These are phyloP conservation scores for Sigmodon hispidus DNA, from an alignment of 2,113 vertebrate genomes.

Conservation along the genomic window DNA sequence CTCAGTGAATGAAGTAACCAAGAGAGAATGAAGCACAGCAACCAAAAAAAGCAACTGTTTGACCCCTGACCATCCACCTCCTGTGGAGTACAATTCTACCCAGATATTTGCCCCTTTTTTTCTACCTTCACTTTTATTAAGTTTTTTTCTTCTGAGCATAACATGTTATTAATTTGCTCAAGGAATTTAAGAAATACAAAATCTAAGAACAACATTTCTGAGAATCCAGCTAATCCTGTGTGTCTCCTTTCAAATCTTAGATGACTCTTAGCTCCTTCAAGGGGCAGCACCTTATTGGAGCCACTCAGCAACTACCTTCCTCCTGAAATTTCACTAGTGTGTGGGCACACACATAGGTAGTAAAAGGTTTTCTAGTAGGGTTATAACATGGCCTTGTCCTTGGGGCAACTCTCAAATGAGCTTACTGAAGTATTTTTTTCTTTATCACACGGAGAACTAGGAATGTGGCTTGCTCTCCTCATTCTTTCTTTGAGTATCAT, in stretches of 20 bases:
- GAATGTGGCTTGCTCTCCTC: not conserved
- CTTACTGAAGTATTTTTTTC: not conserved
- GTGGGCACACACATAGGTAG: rapidly evolving
- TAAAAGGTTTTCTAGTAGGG: not conserved
- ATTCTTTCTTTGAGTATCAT: not conserved
- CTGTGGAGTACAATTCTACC: conserved; percentile 69
- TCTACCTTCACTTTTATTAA: conserved; percentile 58
- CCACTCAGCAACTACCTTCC: no score
- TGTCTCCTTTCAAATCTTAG: not conserved
- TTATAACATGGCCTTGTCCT: not conserved
- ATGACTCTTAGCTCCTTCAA: not conserved
- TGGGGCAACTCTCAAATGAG: not conserved
- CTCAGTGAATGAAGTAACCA: conserved; percentile 68
- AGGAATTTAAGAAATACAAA: conserved; percentile 50
- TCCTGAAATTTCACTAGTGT: not conserved
- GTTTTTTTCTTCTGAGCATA: conserved; percentile 64
- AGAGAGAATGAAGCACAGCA: conserved; percentile 39
- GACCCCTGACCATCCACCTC: conserved; percentile 47
- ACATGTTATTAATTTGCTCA: conserved; percentile 48
- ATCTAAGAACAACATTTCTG: not conserved
- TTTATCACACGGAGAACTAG: not conserved
- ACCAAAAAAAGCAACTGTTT: conserved; percentile 53
- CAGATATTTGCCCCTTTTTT: conserved; percentile 55
- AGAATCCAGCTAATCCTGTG: not conserved
- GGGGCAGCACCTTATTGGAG: not conserved